Evolutionary conservation across 2,888 invertebrate genomes (phyloP), one percentile per base, ranked within the genome.

Genomic region (Idaea aversata): DNA sequence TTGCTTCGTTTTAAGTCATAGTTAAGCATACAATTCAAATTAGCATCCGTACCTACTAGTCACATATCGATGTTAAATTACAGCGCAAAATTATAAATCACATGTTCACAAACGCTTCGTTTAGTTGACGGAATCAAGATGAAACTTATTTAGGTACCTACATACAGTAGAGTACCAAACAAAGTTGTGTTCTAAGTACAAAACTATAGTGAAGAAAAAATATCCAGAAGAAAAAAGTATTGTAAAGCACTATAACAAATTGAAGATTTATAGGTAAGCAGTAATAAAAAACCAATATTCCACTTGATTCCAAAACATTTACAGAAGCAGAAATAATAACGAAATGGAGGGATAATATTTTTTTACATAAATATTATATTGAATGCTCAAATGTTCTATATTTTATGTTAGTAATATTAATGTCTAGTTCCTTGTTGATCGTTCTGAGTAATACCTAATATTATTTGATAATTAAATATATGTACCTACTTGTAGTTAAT

Each of bases 371-470:
- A 86, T 88, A 87, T 87, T 72, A 68, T 90, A 88, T 84, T 80
- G 74, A 88, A 90, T 91, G 92, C 92, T 93, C 92, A 92, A 92
- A 89, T 86, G 81, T 86, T 85, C 83, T 89, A 84, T 87, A 85
- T 86, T 86, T 91, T 91, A 86, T 83, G 91, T 92, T 90, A 85
- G 77, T 90, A 88, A 88, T 88, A 84, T 90, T 89, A 86, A 90
- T 88, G 80, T 82, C 81, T 88, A 83, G 85, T 88, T 90, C 80
- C 85, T 91, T 85, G 87, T 89, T 90, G 77, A 83, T 85, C 81
- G 82, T 88, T 88, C 82, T 83, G 74, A 79, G 79, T 77, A 75
- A 65, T 75, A 25, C 25, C 25, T 25, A 81, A 47, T 76, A 64
- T 65, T 65, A 68, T 83, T 84, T 90, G 83, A 84, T 86, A 88